Evolutionary conservation across 2,113 vertebrate species (phyloP).

Genomic region (Irena cyanogastra): DNA sequence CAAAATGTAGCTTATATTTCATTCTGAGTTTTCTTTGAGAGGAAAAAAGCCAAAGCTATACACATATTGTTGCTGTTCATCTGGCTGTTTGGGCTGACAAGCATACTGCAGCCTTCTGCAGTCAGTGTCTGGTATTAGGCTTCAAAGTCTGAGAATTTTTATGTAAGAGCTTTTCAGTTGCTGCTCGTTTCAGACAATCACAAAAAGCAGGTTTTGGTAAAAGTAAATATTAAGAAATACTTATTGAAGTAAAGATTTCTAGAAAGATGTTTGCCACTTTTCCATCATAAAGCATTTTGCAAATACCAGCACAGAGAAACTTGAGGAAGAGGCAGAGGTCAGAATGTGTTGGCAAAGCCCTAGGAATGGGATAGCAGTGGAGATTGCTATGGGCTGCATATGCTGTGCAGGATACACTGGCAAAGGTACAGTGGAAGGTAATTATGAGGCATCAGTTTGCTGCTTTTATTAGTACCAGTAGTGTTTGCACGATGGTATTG

Average conservation of each 20-base stretch:
- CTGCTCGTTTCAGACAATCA: background rate
- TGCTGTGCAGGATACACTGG: background rate
- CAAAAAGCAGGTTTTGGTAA: background rate
- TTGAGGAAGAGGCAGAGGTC: background rate
- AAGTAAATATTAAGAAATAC: background rate
- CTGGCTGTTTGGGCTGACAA: background rate
- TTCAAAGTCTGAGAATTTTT: background rate
- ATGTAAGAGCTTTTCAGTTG: background rate
- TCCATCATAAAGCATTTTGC: background rate
- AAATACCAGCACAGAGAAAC: background rate
- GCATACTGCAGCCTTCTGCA: background rate
- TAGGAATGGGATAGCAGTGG: background rate
- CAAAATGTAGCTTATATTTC: background rate
- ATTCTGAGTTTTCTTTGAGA: background rate
- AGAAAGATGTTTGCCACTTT: background rate
- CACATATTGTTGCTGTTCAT: background rate
- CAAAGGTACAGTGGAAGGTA: background rate
- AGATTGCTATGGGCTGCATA: background rate
- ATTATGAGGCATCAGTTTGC: background rate
- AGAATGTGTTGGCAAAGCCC: background rate
- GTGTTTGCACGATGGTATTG: background rate
- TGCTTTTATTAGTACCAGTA: background rate
- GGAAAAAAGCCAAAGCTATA: background rate
- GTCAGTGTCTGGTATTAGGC: background rate
- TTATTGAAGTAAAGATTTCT: background rate